Base-by-base conservation (phyloP, 2,113 vertebrate species). In the Triplophysa tibetana region DNA sequence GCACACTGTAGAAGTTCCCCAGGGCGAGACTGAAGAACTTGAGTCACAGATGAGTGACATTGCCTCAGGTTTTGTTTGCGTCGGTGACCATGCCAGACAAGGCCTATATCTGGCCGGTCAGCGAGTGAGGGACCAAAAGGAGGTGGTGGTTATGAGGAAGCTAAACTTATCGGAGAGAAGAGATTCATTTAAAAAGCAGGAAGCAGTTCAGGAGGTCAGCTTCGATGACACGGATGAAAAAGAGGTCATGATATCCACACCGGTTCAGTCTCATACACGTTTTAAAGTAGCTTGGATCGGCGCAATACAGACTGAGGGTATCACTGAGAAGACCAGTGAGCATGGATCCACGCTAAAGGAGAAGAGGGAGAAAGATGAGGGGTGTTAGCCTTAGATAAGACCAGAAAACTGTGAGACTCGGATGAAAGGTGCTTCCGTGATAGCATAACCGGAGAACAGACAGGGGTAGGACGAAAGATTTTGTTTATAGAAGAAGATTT, bases 161-260 rank as follows among this genome's bases (percentile, higher is more conserved):
- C 88, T 97, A 80, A 96, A 96, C 76, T 92, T 96, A 69, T 94
- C 95, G 0, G 97, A 98, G 86, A 93, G 96, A 62, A 90, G 96
- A 45, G 96, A 98, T 89, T 98, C 95, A 33, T 97, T 98, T 90
- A 97, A 96, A 89, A 98, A 97, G 83, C 97, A 98, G 75, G 95
- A 97, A 79, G 96, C 96, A 0, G 96, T 98, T 61, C 95, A 96
- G 85, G 96, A 98, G 87, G 95, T 97, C 80, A 96, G 94, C 80
- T 95, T 96, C 0, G 96, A 98, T 0, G 94, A 89, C 0, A 75
- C 86, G 48, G 92, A 91, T 0, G 80, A 89, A 0, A 63, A 78
- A 41, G 87, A 88, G 23, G 77, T 43, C 0, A 82, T 79, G 7
- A 68, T 50, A 0, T 85, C 38, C 68, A 75, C 23, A 3, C 65